phyloP scores from a whole-genome alignment of 2,797 vertebrate species.

The Crax fasciolata region DNA sequence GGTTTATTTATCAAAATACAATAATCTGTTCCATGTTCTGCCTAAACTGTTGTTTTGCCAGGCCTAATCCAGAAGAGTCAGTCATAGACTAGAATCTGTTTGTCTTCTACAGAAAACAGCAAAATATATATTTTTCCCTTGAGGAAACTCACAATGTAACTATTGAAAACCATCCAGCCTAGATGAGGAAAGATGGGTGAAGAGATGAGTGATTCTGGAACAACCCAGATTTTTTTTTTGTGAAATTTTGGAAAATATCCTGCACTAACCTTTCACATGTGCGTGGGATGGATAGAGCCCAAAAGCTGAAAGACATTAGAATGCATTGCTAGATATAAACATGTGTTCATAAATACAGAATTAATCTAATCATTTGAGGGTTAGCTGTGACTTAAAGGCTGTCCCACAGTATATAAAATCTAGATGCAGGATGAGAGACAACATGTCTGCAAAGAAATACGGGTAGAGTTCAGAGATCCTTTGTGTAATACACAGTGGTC shows the following conservation, averaged over 20 bases:
- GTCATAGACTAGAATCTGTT: neutral
- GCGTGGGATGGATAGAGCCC: neutral
- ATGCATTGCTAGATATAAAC: neutral
- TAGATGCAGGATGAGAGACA: neutral
- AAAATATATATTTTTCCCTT: neutral
- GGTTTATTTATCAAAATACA: neutral
- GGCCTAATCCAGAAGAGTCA: neutral
- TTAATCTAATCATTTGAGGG: neutral
- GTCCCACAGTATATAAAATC: neutral
- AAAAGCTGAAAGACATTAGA: neutral
- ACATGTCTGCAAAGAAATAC: neutral
- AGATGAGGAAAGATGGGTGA: neutral
- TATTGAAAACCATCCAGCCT: neutral
- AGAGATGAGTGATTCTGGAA: neutral
- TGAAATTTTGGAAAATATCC: neutral
- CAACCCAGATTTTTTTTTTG: neutral
- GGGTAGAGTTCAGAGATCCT: neutral
- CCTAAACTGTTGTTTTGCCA: neutral
- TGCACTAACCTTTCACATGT: neutral
- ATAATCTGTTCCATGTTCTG: neutral
- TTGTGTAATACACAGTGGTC: neutral
- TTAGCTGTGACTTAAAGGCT: neutral
- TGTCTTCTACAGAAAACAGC: neutral
- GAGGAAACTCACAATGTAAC: neutral
- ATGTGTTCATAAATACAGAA: neutral